Base-by-base conservation (phyloP, 1,140 invertebrate genomes). In the Rhizoglyphus robini region DNA sequence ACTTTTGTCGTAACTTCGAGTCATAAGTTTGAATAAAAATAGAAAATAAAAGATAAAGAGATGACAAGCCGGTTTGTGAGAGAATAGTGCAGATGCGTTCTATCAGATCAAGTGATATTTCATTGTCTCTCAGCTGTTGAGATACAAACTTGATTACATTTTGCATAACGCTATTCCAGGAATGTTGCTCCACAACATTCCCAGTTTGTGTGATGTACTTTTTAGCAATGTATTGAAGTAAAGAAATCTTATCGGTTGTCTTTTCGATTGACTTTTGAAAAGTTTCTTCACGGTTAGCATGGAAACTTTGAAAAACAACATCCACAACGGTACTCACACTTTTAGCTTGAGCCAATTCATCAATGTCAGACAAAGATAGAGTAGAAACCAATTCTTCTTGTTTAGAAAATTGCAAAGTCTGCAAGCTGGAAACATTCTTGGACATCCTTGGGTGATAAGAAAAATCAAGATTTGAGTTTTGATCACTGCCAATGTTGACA, bases 401-500 rank as follows among this genome's bases (percentile, higher is more conserved):
- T n/a, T n/a, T n/a, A n/a, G n/a, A n/a, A n/a, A n/a, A n/a, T n/a
- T n/a, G n/a, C n/a, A n/a, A n/a, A n/a, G n/a, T n/a, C n/a, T n/a
- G n/a, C n/a, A n/a, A n/a, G n/a, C n/a, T n/a, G n/a, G n/a, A n/a
- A n/a, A n/a, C n/a, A n/a, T n/a, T n/a, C n/a, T n/a, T n/a, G n/a
- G n/a, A n/a, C n/a, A n/a, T n/a, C n/a, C n/a, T n/a, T n/a, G n/a
- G n/a, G n/a, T n/a, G n/a, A n/a, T n/a, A n/a, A n/a, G n/a, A n/a
- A n/a, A n/a, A n/a, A n/a, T n/a, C n/a, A n/a, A n/a, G n/a, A n/a
- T n/a, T n/a, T n/a, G n/a, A n/a, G n/a, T n/a, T n/a, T n/a, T n/a
- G n/a, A 8, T 54, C 51, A 54, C 49, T 63, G 5, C 59, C 59
- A 20, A 61, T 29, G 49, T 61, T 61, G 29, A 61, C 59, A 38